Evolutionary conservation across 2,113 vertebrate genomes (phyloP), one percentile per base, ranked within the genome.

Genomic region (Leptodactylus fuscus): DNA sequence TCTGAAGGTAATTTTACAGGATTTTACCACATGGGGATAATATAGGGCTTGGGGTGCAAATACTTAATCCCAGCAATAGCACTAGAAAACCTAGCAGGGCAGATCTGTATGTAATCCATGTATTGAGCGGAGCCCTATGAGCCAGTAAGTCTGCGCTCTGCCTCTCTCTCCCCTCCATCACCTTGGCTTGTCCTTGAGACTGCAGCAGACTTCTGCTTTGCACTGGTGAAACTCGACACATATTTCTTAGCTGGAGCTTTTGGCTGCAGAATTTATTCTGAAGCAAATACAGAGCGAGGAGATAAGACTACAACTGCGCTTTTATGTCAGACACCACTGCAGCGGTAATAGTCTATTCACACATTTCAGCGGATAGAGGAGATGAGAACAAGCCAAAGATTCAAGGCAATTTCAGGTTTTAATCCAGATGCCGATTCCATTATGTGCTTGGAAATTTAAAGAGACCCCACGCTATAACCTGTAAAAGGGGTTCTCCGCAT

Each of bases 151-250:
- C 62, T 67, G 62, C 32, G 73, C 46, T 29, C 3, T 27, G 77
- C 77, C 3, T 60, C 22, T 55, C 29, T 44, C 77, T 60, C 78
- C n/a, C 27, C 24, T 36, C 55, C 24, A 67, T 67, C 29, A 46
- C 79, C 79, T 81, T 81, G 58, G 24, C 22, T 22, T 18, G 79
- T 81, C 79, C 79, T 81, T 81, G 79, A 81, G 79, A 67, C 58
- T 81, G 79, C 79, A 46, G 79, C 58, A 81, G 79, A 46, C 24
- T 46, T 62, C 58, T 65, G n/a, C 79, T 81, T 65, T 65, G 5
- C 41, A 15, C 41, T 48, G 79, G n/a, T 32, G 79, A 41, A 44
- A 60, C 77, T 80, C 77, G 20, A 15, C 49, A 58, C 29, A 58
- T 78, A 20, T 78, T 55, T 58, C 62, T 67, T 18, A 34, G 62